phyloP scores from a whole-genome alignment of 2,113 vertebrate genomes.

The Brachyhypopomus occidentalis region DNA sequence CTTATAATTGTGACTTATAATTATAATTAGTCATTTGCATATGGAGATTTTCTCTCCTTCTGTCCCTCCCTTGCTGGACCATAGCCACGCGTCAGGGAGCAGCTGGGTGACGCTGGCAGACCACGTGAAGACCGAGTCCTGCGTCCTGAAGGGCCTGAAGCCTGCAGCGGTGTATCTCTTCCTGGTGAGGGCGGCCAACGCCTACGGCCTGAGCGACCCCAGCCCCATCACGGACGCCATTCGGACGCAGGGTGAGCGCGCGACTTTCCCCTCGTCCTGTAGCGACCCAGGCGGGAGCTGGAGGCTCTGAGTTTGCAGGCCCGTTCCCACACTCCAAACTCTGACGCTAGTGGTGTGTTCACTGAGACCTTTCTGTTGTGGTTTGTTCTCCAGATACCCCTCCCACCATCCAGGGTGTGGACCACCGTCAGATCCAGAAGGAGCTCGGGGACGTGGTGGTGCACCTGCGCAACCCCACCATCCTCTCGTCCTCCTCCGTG shows the following conservation, averaged over 20 bases:
- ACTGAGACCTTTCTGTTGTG: not conserved
- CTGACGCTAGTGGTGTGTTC: too few species aligned
- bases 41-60: not conserved
- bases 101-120: constrained; percentile 98
- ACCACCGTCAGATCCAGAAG: constrained; percentile 96
- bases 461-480: constrained; percentile 95
- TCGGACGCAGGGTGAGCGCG: constrained; percentile 91
- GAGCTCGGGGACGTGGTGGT: constrained; percentile 92
- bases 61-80: not conserved
- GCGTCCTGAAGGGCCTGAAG: constrained; percentile 89
- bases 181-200: constrained; percentile 95
- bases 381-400: constrained; percentile 82
- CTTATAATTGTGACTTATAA: too few species aligned
- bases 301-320: not conserved
- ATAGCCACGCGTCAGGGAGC: constrained; percentile 93
- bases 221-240: constrained; percentile 97
- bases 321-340: not conserved
- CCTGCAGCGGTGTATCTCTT: constrained; percentile 97
- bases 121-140: constrained; percentile 92
- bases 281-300: too few species aligned
- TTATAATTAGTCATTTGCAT: too few species aligned
- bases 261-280: too few species aligned
- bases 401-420: constrained; percentile 96
- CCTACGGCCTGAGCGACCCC: constrained; percentile 95
- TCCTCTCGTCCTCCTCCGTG: constrained; percentile 94